Conservation (phyloP, 2,797 vertebrate species). For the Bradypodion pumilum region DNA sequence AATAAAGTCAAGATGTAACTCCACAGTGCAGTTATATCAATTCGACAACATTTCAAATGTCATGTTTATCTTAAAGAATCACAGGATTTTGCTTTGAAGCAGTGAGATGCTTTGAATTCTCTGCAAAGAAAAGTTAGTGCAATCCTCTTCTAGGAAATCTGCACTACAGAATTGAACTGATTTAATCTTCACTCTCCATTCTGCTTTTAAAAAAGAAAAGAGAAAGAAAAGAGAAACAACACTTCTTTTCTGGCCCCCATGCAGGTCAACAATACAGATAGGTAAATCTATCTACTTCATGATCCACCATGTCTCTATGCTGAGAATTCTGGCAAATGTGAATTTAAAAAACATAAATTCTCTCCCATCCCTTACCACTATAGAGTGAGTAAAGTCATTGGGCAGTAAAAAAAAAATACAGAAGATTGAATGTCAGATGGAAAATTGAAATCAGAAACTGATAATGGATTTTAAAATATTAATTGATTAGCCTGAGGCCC, state of each 20-base stretch:
- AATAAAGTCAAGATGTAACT: neutral
- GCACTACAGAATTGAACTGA: too few species aligned
- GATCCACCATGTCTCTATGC: neutral
- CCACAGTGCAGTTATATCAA: too few species aligned
- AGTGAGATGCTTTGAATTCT: too few species aligned
- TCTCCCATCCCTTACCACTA: neutral
- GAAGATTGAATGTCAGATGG: neutral
- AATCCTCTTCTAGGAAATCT: too few species aligned
- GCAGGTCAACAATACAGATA: neutral
- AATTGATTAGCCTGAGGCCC: neutral
- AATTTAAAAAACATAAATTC: neutral
- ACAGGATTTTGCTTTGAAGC: too few species aligned
- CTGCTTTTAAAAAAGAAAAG: too few species aligned
- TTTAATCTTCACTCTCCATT: too few species aligned
- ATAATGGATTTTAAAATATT: neutral
- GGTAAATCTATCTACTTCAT: neutral
- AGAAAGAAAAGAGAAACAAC: too few species aligned
- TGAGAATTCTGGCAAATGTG: neutral
- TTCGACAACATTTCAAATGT: too few species aligned
- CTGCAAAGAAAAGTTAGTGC: too few species aligned
- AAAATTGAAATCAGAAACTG: neutral
- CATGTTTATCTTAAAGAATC: too few species aligned
- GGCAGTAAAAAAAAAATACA: neutral
- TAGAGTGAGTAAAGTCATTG: neutral
- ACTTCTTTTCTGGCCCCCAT: too few species aligned